Evolutionary conservation across 1,140 invertebrate species (phyloP).

Genomic region (Dysdera silvatica): DNA sequence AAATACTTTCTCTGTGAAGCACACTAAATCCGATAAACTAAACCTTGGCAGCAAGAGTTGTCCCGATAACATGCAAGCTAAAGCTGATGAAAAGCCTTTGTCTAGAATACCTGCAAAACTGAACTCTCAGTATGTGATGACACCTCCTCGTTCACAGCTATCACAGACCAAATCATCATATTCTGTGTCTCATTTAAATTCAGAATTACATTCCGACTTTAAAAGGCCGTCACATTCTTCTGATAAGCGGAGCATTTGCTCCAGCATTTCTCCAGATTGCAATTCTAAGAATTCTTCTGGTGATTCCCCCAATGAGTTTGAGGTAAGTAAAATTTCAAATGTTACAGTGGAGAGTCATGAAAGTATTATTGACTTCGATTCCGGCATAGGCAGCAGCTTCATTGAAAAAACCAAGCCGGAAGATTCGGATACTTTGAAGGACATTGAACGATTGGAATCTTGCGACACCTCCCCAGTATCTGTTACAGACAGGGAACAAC

Average conservation of each 20-base stretch:
- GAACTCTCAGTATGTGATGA: no score
- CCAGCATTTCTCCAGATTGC: constrained; percentile 10
- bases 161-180: neutral
- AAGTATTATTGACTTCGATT: constrained; percentile 24
- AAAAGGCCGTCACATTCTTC: neutral
- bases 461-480: constrained; percentile 10
- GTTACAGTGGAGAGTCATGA: constrained; percentile 9
- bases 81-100: neutral
- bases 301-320: no score
- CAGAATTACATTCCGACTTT: constrained; percentile 1
- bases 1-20: neutral
- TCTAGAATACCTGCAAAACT: constrained; percentile 1
- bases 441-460: constrained; percentile 21
- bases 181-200: neutral
- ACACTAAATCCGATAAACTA: neutral
- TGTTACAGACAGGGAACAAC: no score
- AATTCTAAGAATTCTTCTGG: constrained; percentile 9
- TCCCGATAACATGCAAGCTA: constrained; percentile 20
- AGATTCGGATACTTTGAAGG: constrained; percentile 28
- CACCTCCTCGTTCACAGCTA: neutral
- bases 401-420: constrained; percentile 24
- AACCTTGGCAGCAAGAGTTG: constrained; percentile 21
- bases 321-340: neutral
- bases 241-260: neutral
- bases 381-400: constrained; percentile 24